phyloP scores from a whole-genome alignment of 2,797 vertebrate species.

The Xerus rutilus region DNA sequence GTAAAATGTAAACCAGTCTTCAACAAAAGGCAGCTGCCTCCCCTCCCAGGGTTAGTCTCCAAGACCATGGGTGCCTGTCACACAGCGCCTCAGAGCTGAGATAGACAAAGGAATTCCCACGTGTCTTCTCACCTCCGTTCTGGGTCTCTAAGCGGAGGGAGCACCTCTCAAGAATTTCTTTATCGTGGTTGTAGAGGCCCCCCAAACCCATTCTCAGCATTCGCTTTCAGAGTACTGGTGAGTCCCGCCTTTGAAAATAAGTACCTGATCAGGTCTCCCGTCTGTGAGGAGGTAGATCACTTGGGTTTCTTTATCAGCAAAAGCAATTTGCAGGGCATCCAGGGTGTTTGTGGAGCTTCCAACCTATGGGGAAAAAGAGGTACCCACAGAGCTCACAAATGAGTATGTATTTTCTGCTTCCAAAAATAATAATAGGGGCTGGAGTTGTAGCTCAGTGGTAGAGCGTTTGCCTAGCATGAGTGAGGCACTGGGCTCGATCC shows the following conservation, averaged over 20 bases:
- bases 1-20: slow-evolving; percentile 48
- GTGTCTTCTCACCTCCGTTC: slow-evolving; percentile 35
- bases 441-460: too few relatives aligned
- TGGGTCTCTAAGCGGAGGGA: not conserved
- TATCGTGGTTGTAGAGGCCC: not conserved
- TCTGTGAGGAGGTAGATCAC: slow-evolving; percentile 91
- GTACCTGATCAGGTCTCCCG: slow-evolving; percentile 92
- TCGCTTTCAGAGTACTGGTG: not conserved
- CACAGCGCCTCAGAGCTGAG: not conserved
- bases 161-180: not conserved
- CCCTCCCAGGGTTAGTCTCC: not conserved
- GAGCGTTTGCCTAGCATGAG: too few relatives aligned
- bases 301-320: slow-evolving; percentile 87
- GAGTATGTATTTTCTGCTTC: slow-evolving; percentile 6
- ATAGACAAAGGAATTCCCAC: slow-evolving; percentile 43
- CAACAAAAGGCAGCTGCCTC: not conserved
- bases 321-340: slow-evolving; percentile 88
- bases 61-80: not conserved
- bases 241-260: not conserved
- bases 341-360: slow-evolving; percentile 91
- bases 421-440: not conserved
- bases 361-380: slow-evolving; percentile 80
- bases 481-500: too few relatives aligned
- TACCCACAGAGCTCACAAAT: not conserved
- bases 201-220: slow-evolving; percentile 10